phyloP scores from a whole-genome alignment of 2,113 vertebrate species.

The Galemys pyrenaicus region DNA sequence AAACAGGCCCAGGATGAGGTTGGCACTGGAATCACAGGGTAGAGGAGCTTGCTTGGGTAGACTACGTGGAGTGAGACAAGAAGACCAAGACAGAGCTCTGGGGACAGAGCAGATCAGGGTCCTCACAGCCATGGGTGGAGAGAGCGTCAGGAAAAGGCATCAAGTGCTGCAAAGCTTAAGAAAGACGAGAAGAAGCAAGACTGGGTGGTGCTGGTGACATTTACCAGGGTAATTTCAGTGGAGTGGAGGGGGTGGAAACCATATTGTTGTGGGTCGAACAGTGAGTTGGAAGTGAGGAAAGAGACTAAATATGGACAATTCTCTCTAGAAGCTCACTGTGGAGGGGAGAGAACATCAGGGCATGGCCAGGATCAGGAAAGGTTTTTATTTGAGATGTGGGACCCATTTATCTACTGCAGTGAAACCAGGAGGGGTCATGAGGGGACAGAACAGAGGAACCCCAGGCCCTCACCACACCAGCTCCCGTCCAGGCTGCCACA shows the following conservation, averaged over 20 bases:
- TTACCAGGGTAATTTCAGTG: not conserved
- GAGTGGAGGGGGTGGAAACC: not conserved
- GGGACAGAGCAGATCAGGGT: fast-evolving
- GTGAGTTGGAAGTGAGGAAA: not conserved
- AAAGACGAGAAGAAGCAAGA: not conserved
- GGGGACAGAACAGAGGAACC: no score
- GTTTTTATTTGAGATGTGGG: not conserved
- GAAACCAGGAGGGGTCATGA: no score
- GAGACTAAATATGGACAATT: not conserved
- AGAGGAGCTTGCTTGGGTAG: fast-evolving
- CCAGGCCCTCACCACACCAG: fast-evolving
- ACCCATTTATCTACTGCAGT: not conserved
- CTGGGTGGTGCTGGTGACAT: not conserved
- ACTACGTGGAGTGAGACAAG: fast-evolving
- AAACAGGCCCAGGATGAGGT: not conserved
- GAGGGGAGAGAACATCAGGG: not conserved
- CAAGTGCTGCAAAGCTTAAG: not conserved
- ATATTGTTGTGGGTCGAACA: constrained; percentile 11
- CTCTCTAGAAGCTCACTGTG: not conserved
- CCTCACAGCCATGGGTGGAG: fast-evolving
- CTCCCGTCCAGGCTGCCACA: not conserved
- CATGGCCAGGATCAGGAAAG: not conserved
- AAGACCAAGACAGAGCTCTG: not conserved
- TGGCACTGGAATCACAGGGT: fast-evolving
- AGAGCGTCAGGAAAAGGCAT: not conserved